Percentiles rank a stretch among this genome's conserved stretches.
Conservation (phyloP, 2,888 invertebrate species). For the Agonum fuliginosum region DNA sequence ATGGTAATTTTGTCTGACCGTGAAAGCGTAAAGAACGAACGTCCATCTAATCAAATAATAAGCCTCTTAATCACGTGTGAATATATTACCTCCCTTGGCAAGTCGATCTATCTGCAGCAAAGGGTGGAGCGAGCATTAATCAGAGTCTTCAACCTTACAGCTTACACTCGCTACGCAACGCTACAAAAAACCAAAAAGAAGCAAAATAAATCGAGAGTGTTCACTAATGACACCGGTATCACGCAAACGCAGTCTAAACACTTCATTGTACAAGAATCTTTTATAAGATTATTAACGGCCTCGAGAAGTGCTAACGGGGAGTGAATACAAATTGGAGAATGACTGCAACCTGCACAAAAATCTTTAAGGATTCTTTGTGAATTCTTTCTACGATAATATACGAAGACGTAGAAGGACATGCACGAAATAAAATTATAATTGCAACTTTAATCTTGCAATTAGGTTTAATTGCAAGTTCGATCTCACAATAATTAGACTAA, state of each 20-base stretch:
- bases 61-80: not conserved
- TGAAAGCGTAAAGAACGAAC: not conserved
- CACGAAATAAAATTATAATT: too few relatives aligned
- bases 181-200: slow-evolving; percentile 26
- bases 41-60: slow-evolving; percentile 22
- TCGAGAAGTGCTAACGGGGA: too few relatives aligned
- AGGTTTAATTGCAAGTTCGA: too few relatives aligned
- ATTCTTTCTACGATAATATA: too few relatives aligned
- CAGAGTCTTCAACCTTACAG: not conserved
- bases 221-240: slow-evolving; percentile 46
- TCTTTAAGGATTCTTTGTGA: too few relatives aligned
- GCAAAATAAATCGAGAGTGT: slow-evolving; percentile 42
- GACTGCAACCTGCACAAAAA: too few relatives aligned
- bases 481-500: too few relatives aligned
- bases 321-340: too few relatives aligned
- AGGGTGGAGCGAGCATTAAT: slow-evolving; percentile 46
- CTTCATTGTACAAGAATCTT: slow-evolving; percentile 31
- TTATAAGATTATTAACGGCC: slow-evolving; percentile 29
- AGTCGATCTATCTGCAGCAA: slow-evolving; percentile 19
- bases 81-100: not conserved
- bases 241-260: slow-evolving; percentile 40
- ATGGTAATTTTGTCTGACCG: too few relatives aligned
- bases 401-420: too few relatives aligned
- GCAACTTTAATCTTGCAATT: too few relatives aligned
- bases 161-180: slow-evolving; percentile 2